Percentiles rank a stretch among this genome's conserved stretches.
phyloP scores from a whole-genome alignment of 2,888 invertebrate species.

The Chymomyza amoena region DNA sequence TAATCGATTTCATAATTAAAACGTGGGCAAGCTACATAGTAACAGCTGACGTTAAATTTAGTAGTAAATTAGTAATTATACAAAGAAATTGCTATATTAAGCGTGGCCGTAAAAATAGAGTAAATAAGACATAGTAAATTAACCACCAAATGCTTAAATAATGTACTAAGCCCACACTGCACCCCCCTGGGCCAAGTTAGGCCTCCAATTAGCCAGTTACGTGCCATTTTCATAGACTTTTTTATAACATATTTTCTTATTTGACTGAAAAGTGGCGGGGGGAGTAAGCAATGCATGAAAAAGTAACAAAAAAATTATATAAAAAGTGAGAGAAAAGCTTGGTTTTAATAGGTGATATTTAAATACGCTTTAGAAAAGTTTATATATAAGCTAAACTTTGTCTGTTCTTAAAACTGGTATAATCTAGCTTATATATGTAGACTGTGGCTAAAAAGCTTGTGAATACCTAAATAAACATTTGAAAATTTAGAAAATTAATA shows the following conservation, averaged over 20 bases:
- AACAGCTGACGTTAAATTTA: background rate
- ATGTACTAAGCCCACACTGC: background rate
- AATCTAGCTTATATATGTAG: too few relatives aligned
- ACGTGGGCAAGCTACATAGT: slow-evolving; percentile 14
- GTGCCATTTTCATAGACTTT: background rate
- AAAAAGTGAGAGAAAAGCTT: background rate
- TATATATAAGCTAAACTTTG: too few relatives aligned
- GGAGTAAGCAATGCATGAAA: slow-evolving; percentile 5
- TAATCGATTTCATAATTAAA: slow-evolving; percentile 62
- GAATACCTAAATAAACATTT: too few relatives aligned
- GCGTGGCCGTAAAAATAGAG: background rate
- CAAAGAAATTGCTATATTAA: background rate
- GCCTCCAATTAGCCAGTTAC: background rate
- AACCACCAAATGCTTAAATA: background rate
- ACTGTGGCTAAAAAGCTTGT: too few relatives aligned
- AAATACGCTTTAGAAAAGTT: background rate
- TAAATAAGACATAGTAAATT: slow-evolving; percentile 6
- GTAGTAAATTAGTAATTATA: background rate
- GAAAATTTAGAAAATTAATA: too few relatives aligned
- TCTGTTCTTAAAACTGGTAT: too few relatives aligned
- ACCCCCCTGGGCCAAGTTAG: background rate
- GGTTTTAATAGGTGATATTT: background rate
- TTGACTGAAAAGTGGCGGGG: slow-evolving; percentile 41
- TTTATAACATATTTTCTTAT: slow-evolving; percentile 57
- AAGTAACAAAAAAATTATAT: background rate